These are phyloP conservation scores for Apodemus speciosus DNA, from an alignment of 2,113 vertebrate genomes.

Conservation along the genomic window DNA sequence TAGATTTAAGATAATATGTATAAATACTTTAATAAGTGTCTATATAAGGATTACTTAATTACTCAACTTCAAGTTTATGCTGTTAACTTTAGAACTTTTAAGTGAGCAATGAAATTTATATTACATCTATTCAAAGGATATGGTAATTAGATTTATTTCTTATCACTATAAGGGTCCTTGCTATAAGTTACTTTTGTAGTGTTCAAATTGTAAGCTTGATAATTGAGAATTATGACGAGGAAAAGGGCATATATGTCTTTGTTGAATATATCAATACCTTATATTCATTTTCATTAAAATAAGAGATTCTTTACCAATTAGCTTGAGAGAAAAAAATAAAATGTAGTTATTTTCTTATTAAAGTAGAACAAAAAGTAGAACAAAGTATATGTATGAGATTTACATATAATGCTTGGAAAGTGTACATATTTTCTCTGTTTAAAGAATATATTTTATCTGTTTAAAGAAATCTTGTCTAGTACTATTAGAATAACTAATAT, in stretches of 20 bases:
- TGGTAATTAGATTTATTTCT: slow-evolving; percentile 85
- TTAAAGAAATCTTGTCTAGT: slow-evolving; percentile 36
- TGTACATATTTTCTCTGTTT: slow-evolving; percentile 44
- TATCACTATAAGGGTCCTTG: slow-evolving; percentile 75
- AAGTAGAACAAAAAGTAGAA: slow-evolving; percentile 28
- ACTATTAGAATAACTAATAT: slow-evolving; percentile 33
- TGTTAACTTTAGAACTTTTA: slow-evolving; percentile 92
- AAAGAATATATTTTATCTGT: slow-evolving; percentile 48
- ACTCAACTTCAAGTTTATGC: slow-evolving; percentile 92
- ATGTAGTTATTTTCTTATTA: slow-evolving; percentile 55
- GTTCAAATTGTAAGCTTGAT: slow-evolving; percentile 47
- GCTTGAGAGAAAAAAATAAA: slow-evolving; percentile 38
- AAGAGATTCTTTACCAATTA: slow-evolving; percentile 5
- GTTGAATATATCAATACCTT: slow-evolving; percentile 36
- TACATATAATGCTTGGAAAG: slow-evolving; percentile 14
- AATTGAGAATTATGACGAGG: slow-evolving; percentile 70
- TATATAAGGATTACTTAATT: slow-evolving; percentile 94
- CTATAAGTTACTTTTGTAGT: slow-evolving; percentile 69
- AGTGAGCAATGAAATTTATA: slow-evolving; percentile 90
- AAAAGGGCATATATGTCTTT: slow-evolving; percentile 59
- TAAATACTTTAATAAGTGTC: slow-evolving; percentile 94
- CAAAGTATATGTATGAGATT: slow-evolving; percentile 48
- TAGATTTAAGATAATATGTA: slow-evolving; percentile 94
- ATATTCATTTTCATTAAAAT: slow-evolving; percentile 64
- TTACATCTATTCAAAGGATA: slow-evolving; percentile 87